Conservation (phyloP, 2,113 vertebrate species). For the Perca fluviatilis region DNA sequence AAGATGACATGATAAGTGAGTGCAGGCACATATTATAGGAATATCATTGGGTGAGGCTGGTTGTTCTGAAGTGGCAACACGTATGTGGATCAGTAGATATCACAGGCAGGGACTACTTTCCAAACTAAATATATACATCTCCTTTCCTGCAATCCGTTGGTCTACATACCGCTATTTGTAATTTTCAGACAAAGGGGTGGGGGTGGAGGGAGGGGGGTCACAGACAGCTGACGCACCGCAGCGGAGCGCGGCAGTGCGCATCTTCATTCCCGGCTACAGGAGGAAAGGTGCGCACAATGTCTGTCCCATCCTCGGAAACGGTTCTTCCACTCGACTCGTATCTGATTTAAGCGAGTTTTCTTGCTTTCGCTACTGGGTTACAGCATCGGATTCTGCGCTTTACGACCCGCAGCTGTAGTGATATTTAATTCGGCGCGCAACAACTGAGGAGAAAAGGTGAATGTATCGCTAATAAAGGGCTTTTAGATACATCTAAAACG, state of each 20-base stretch:
- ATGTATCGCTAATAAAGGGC: background rate
- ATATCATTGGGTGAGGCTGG: background rate
- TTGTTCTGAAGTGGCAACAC: background rate
- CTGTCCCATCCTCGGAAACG: constrained; percentile 32
- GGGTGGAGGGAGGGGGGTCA: constrained; percentile 9
- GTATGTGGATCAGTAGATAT: constrained; percentile 14
- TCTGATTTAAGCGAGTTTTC: background rate
- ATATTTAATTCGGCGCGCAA: constrained; percentile 15
- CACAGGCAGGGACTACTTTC: constrained; percentile 22
- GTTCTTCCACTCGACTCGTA: background rate
- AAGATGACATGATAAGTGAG: background rate
- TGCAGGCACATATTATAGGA: background rate
- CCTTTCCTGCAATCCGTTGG: constrained; percentile 37
- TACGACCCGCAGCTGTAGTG: background rate
- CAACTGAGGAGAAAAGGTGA: constrained; percentile 19
- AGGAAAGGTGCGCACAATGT: constrained; percentile 58
- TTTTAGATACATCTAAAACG: background rate
- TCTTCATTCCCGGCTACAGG: constrained; percentile 64
- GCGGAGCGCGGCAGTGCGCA: constrained; percentile 60
- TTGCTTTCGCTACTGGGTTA: background rate
- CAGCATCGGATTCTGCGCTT: background rate
- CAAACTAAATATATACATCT: constrained; percentile 48
- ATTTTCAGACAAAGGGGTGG: constrained; percentile 38
- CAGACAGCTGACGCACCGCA: constrained; percentile 71
- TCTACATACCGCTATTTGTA: constrained; percentile 42